A percentile compares a stretch with the other conserved stretches of the same genome.
Conservation (phyloP, 2,888 invertebrate genomes). For the Tinea trinotella region DNA sequence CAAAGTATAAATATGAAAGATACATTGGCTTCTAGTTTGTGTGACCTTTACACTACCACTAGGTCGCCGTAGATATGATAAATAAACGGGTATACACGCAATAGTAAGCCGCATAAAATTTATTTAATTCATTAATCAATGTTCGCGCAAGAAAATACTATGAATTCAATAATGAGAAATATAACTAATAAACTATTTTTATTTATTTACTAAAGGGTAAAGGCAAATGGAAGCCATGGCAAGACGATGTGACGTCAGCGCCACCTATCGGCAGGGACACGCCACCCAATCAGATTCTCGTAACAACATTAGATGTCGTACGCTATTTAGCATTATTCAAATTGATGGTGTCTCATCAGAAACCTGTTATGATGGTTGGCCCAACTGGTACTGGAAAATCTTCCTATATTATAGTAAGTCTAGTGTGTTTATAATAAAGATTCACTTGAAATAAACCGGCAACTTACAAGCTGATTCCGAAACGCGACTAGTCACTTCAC, state of each 20-base stretch:
- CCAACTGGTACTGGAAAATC: constrained; percentile 97
- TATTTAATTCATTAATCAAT: too few relatives aligned
- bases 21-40: too few relatives aligned
- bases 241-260: constrained; percentile 83
- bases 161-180: background rate
- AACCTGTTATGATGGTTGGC: constrained; percentile 89
- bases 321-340: constrained; percentile 86
- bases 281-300: constrained; percentile 94
- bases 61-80: too few relatives aligned
- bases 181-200: constrained; percentile 1
- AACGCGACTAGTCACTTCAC: too few relatives aligned
- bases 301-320: constrained; percentile 92
- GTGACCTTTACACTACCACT: too few relatives aligned
- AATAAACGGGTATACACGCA: too few relatives aligned
- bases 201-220: constrained; percentile 77
- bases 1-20: too few relatives aligned
- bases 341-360: constrained; percentile 84
- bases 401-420: constrained; percentile 82
- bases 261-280: constrained; percentile 90
- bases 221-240: constrained; percentile 95
- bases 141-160: background rate
- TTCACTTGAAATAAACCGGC: too few relatives aligned
- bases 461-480: too few relatives aligned
- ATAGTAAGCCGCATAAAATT: too few relatives aligned
- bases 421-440: too few relatives aligned